Conservation (phyloP, 2,113 vertebrate genomes). For the Neoarius graeffei region DNA sequence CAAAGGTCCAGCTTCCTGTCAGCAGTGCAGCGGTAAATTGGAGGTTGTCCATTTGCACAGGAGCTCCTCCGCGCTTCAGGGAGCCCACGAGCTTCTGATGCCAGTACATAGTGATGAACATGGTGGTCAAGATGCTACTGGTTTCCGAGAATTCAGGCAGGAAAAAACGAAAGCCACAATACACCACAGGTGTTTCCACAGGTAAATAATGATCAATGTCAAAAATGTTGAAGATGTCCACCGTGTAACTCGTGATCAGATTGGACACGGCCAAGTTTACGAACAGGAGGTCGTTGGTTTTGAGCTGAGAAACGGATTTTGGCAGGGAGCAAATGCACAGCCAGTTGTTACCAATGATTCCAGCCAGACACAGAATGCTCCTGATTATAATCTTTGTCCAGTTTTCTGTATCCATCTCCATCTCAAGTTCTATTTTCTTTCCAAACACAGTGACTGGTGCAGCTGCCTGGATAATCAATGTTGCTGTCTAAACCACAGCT, state of each 20-base stretch:
- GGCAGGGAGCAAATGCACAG: conserved; percentile 66
- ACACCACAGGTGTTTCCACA: conserved; percentile 56
- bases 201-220: conserved; percentile 66
- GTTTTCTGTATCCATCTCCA: conserved; percentile 55
- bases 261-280: conserved; percentile 75
- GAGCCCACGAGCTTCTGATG: conserved; percentile 76
- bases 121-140: conserved; percentile 75
- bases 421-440: background rate
- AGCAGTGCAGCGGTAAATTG: conserved; percentile 58
- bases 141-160: conserved; percentile 70
- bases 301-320: conserved; percentile 50
- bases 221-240: conserved; percentile 71
- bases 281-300: conserved; percentile 71
- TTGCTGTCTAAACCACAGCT: background rate
- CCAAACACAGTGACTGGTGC: background rate
- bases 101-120: conserved; percentile 76
- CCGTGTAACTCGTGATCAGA: conserved; percentile 76
- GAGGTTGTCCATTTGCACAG: conserved; percentile 66
- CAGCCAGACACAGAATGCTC: conserved; percentile 65
- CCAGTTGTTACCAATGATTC: conserved; percentile 74
- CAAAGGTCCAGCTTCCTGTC: conserved; percentile 66
- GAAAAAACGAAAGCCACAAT: conserved; percentile 68
- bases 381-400: conserved; percentile 60
- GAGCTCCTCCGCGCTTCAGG: conserved; percentile 63
- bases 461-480: background rate